phyloP scores from a whole-genome alignment of 2,888 invertebrate genomes.

The Drosophila mercatorum region DNA sequence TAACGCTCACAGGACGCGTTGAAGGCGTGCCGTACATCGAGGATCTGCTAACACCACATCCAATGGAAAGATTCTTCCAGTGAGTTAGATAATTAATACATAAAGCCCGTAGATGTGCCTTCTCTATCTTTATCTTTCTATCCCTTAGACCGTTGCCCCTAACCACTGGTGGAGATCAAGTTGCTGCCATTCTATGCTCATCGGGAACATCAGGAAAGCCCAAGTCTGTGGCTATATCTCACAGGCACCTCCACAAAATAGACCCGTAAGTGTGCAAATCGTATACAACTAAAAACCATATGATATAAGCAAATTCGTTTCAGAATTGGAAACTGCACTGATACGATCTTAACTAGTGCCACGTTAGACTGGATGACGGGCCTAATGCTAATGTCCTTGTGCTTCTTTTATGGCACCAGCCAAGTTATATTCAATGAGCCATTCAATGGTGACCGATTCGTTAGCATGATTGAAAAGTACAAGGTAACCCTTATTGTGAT shows the following conservation, averaged over 20 bases:
- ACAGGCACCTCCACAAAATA: conserved; percentile 37
- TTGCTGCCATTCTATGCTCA: conserved; percentile 67
- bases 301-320: neutral
- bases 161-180: conserved; percentile 46
- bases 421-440: conserved; percentile 67
- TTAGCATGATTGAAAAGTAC: conserved; percentile 60
- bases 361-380: conserved; percentile 77
- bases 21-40: conserved; percentile 55
- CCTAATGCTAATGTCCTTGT: conserved; percentile 38
- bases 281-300: neutral
- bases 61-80: conserved; percentile 45
- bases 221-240: conserved; percentile 67
- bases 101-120: too few species aligned
- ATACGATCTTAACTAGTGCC: conserved; percentile 60
- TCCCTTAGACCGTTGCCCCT: conserved; percentile 42
- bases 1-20: conserved; percentile 52
- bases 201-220: conserved; percentile 75
- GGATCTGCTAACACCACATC: conserved; percentile 57
- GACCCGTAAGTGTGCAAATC: conserved; percentile 44
- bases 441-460: conserved; percentile 58
- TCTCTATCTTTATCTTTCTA: neutral
- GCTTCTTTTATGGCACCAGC: conserved; percentile 41
- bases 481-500: conserved; percentile 53
- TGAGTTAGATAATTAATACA: conserved; percentile 23
- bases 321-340: conserved; percentile 38